Evolutionary conservation across 2,113 vertebrate genomes (phyloP), one percentile per base, ranked within the genome.

Genomic region (Pristiophorus japonicus): DNA sequence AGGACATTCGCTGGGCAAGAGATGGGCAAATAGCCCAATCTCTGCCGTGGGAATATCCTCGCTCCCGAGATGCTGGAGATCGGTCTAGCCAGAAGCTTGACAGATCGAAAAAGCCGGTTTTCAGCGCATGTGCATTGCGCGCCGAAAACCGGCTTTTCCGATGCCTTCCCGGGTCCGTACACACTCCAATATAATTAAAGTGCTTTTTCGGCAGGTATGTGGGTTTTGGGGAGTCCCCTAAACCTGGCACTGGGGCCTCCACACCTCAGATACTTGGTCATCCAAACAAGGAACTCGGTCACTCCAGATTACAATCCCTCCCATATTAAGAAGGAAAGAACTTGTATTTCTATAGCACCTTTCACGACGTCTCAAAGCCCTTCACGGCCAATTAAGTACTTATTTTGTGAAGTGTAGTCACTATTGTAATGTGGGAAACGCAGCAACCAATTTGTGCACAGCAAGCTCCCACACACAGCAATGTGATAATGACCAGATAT

Each of bases 101-200:
- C n/a, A n/a, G n/a, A n/a, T n/a, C n/a, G n/a, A n/a, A n/a, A n/a
- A n/a, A n/a, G n/a, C n/a, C n/a, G n/a, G n/a, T n/a, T n/a, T n/a
- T n/a, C n/a, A n/a, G n/a, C n/a, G n/a, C n/a, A n/a, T n/a, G n/a
- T n/a, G n/a, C n/a, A n/a, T n/a, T n/a, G n/a, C n/a, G n/a, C n/a
- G n/a, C n/a, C n/a, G n/a, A n/a, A n/a, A n/a, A n/a, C n/a, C n/a
- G n/a, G n/a, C n/a, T n/a, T n/a, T n/a, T n/a, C n/a, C n/a, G n/a
- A n/a, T n/a, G n/a, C n/a, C n/a, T n/a, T n/a, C n/a, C n/a, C n/a
- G n/a, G n/a, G n/a, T n/a, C n/a, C n/a, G n/a, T n/a, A n/a, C n/a
- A n/a, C n/a, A n/a, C n/a, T n/a, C n/a, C n/a, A n/a, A 96, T 16
- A 94, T 67, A 30, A 70, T 47, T 47, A 67, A 94, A 94, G 34